Percentiles rank a stretch among this genome's conserved stretches.
Conservation (phyloP, 2,888 invertebrate genomes). For the Malachius bipustulatus region DNA sequence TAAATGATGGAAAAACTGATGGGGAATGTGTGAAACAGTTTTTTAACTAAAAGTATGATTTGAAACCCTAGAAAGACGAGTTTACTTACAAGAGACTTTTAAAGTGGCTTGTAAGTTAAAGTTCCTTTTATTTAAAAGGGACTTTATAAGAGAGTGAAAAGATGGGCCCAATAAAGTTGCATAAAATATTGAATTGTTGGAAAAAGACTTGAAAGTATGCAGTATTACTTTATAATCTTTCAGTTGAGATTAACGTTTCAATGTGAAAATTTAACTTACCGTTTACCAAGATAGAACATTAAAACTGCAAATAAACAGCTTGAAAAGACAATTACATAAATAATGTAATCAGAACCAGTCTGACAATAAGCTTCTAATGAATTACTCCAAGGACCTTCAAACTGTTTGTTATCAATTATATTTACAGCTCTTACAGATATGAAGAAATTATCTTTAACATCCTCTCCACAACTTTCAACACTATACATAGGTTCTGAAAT, state of each 20-base stretch:
- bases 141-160: no score
- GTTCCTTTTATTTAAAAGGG: no score
- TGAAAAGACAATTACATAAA: slow-evolving; percentile 17
- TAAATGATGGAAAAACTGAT: no score
- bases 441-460: slow-evolving; percentile 23
- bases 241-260: neutral
- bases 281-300: slow-evolving; percentile 17
- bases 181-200: no score
- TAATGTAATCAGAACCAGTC: slow-evolving; percentile 11
- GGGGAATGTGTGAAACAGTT: no score
- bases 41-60: no score
- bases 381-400: slow-evolving; percentile 32
- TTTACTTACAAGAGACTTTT: no score
- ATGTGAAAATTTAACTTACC: slow-evolving; percentile 17
- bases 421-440: slow-evolving; percentile 34
- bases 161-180: no score
- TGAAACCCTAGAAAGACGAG: no score
- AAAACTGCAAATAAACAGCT: slow-evolving; percentile 13
- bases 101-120: no score
- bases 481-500: slow-evolving; percentile 15
- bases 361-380: slow-evolving; percentile 25
- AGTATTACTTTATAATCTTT: no score
- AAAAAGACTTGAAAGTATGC: no score
- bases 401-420: slow-evolving; percentile 21
- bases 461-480: slow-evolving; percentile 21